These are phyloP conservation scores for Florisuga fusca DNA, from an alignment of 2,797 vertebrate genomes.

Conservation along the genomic window DNA sequence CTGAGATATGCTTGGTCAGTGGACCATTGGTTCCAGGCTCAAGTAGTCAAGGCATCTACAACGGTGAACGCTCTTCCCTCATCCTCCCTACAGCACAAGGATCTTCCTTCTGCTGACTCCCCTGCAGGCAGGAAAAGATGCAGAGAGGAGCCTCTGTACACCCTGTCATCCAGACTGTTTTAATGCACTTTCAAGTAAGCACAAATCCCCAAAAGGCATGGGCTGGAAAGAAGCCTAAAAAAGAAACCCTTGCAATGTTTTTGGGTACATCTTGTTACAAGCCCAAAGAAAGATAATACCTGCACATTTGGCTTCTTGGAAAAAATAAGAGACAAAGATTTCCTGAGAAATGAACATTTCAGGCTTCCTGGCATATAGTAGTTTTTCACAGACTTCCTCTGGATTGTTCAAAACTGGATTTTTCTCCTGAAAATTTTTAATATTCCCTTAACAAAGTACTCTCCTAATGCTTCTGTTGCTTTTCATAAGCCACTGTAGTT, in stretches of 20 bases:
- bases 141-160: not conserved
- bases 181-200: not conserved
- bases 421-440: not conserved
- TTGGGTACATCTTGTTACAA: not conserved
- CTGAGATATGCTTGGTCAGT: conserved; percentile 20
- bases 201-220: not conserved
- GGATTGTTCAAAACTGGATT: not conserved
- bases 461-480: not conserved
- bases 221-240: not conserved
- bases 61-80: not conserved
- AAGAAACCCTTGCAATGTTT: not conserved
- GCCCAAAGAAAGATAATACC: not conserved
- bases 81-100: not conserved
- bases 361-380: not conserved
- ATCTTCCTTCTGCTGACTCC: not conserved
- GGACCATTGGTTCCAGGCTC: not conserved
- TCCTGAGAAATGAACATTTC: not conserved
- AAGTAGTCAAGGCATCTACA: not conserved
- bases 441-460: not conserved
- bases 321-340: not conserved
- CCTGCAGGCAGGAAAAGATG: not conserved
- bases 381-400: not conserved
- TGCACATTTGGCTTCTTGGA: not conserved
- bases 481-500: not conserved
- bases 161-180: not conserved